Base-by-base conservation (phyloP, 23 tunicate species). In the Halocynthia roretzi region DNA sequence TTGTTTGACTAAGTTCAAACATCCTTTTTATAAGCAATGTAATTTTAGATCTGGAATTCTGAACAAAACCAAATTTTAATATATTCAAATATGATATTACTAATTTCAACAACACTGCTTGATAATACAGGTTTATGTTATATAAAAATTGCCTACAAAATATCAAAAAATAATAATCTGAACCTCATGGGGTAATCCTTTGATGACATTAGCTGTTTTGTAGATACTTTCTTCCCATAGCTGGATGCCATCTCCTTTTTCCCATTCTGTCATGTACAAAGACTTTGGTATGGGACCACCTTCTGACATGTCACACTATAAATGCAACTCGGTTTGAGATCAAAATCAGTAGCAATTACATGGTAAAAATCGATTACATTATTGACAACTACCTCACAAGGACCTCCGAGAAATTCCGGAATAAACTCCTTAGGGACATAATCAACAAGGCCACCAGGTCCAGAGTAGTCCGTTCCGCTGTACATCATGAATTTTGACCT, bases 401-500 rank as follows among this genome's bases (percentile, higher is more conserved):
- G 6, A 7, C 98, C 98, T 0, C 98, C 98, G 17, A 92, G 84
- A 69, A 92, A 92, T 62, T 92, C 98, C 8, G 98, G 98, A 52
- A 92, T 92, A 40, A 61, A 82, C 68, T 83, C 87, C 7, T 67
- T 51, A 5, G 92, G 84, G n/a, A 92, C 84, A 72, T 77, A 92
- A 69, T 92, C 98, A 7, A 92, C 80, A 73, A 92, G 68, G 7
- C 98, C 98, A 12, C 98, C 98, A 50, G 85, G 60, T 6, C 80
- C 84, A 65, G 80, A 8, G 76, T 92, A 92, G 74, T 92, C 98
- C 14, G 87, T 86, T 51, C 98, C 98, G 62, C 93, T 86, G 82
- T 92, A 92, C 98, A 92, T 85, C 98, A 92, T 86, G 68, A 92
- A 92, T 78, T 92, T 92, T 51, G 84, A 75, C 66, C 86, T 79